Conservation (phyloP, 2,113 vertebrate species). For the Pseudorectes ferrugineus region DNA sequence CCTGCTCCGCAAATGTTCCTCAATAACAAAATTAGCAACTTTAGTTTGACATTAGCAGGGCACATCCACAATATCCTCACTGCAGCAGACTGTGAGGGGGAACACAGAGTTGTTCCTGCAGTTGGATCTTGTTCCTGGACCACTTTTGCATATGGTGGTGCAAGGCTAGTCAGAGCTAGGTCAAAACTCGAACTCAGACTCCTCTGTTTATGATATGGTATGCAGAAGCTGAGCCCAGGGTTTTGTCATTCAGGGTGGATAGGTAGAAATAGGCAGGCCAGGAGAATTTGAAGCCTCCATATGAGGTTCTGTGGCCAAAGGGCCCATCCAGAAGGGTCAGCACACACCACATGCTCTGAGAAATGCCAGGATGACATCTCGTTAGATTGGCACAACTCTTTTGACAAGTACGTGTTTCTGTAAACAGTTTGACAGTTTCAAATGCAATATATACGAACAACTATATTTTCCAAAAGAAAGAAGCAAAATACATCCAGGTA, state of each 20-base stretch:
- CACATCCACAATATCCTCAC: neutral
- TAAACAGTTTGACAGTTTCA: neutral
- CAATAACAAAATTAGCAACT: neutral
- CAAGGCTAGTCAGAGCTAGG: neutral
- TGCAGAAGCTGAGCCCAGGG: neutral
- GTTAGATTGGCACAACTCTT: neutral
- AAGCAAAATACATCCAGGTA: neutral
- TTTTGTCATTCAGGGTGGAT: neutral
- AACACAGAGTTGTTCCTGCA: neutral
- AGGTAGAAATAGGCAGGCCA: neutral
- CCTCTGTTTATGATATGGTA: neutral
- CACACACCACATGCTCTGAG: neutral
- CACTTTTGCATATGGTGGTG: neutral
- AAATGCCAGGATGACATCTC: neutral
- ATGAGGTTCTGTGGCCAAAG: neutral
- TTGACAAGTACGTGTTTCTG: neutral
- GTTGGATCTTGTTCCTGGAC: neutral
- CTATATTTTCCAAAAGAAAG: neutral
- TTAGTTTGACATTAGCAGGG: neutral
- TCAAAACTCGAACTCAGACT: neutral
- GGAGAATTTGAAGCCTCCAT: neutral
- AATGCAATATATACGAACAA: neutral
- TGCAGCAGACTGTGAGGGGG: neutral
- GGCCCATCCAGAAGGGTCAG: neutral
- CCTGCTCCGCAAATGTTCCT: neutral